These are phyloP conservation scores for Aplysia californica DNA, from an alignment of 1,140 invertebrate species.

Conservation along the genomic window DNA sequence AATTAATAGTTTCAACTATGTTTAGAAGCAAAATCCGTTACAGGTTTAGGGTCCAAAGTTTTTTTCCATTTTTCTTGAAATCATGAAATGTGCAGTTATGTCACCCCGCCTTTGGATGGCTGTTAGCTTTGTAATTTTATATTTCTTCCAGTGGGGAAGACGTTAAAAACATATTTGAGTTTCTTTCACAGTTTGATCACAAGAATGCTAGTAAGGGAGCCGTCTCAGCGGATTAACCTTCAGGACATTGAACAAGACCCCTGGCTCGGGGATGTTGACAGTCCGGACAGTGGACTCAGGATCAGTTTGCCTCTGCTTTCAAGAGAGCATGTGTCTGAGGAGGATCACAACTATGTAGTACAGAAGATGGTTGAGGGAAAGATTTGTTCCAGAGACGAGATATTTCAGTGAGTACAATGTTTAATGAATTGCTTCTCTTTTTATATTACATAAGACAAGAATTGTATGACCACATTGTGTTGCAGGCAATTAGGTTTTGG, in stretches of 20 bases:
- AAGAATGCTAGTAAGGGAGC: conserved; percentile 13
- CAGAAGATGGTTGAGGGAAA: conserved; percentile 96
- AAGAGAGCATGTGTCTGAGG: conserved; percentile 86
- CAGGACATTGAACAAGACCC: conserved; percentile 4
- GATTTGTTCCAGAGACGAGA: conserved; percentile 94
- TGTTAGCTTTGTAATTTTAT: too few relatives aligned
- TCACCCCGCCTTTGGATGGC: too few relatives aligned
- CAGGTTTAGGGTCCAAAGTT: too few relatives aligned
- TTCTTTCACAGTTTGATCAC: background rate
- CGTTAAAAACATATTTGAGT: too few relatives aligned
- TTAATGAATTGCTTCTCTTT: background rate
- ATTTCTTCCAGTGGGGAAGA: too few relatives aligned
- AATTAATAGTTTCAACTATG: too few relatives aligned
- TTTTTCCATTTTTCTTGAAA: too few relatives aligned
- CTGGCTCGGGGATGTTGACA: background rate
- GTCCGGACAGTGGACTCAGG: background rate
- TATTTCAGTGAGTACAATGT: conserved; percentile 66
- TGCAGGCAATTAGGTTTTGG: too few relatives aligned
- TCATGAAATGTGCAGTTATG: too few relatives aligned
- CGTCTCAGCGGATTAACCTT: background rate
- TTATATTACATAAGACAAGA: too few relatives aligned
- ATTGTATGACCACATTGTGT: too few relatives aligned
- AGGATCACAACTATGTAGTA: conserved; percentile 91
- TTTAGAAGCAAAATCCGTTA: too few relatives aligned
- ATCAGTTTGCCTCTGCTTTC: conserved; percentile 48